Base-by-base conservation (phyloP, 2,888 invertebrate species). In the Dryomyza anilis region DNA sequence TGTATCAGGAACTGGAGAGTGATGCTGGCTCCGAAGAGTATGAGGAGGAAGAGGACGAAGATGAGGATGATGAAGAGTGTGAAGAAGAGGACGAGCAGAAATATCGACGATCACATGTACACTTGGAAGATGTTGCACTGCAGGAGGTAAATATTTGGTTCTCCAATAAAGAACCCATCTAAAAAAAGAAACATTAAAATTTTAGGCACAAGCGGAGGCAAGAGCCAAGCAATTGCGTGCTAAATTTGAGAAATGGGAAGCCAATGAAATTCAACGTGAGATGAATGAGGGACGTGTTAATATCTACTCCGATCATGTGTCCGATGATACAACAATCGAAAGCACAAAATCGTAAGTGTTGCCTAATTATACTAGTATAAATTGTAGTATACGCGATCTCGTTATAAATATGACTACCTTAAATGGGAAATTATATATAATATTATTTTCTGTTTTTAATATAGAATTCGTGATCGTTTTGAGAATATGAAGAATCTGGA, bases 161-260 rank as follows among this genome's bases (percentile, higher is more conserved):
- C n/a, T n/a, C n/a, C n/a, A n/a, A n/a, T n/a, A n/a, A n/a, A n/a
- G n/a, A 55, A 16, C 30, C n/a, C 3, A 36, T 36, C 8, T 33
- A 7, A n/a, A 7, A 33, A 33, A 33, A 33, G 19, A 3, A 30
- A 30, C n/a, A 2, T 57, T 43, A 12, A 14, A n/a, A n/a, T 57
- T 16, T 46, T 12, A 82, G 88, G 91, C 92, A 7, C 90, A 91
- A 74, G 89, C 89, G 71, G 87, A 92, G 0, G 94, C 93, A 0
- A 88, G 93, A 71, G 94, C 95, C 21, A 93, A 91, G 81, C 90
- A 91, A 69, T 86, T 96, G 77, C 88, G 93, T 73, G 93, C 90
- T 68, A 93, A 94, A 79, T 96, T 95, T 84, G 95, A 96, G 84
- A 87, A 91, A 76, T 95, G 95, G 95, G 90, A 91, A 77, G 87